Conservation (phyloP, 1,140 invertebrate species). For the Drosophila rufa region DNA sequence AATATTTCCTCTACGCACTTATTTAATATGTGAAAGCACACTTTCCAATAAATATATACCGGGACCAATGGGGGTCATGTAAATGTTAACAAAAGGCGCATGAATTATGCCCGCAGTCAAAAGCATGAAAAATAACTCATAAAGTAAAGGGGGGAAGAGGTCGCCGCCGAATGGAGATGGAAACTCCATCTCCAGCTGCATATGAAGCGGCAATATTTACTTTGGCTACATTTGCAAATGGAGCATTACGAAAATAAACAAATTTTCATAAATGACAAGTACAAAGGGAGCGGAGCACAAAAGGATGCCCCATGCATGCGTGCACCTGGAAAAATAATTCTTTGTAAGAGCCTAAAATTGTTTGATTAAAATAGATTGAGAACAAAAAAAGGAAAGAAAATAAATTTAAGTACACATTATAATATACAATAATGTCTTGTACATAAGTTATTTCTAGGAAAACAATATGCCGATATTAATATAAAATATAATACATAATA, state of each 20-base stretch:
- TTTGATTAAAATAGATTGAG: background rate
- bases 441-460: too few species aligned
- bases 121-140: conserved; percentile 58
- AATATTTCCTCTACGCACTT: conserved; percentile 5
- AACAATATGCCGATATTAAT: too few species aligned
- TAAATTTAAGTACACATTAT: too few species aligned
- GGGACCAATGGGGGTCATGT: conserved; percentile 29
- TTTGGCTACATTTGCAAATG: conserved; percentile 84
- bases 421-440: too few species aligned
- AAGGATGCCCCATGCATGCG: conserved; percentile 57
- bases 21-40: conserved; percentile 5
- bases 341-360: too few species aligned
- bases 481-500: too few species aligned
- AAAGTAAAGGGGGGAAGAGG: background rate
- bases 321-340: background rate
- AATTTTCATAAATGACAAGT: conserved; percentile 84
- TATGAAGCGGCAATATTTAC: conserved; percentile 80
- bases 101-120: conserved; percentile 71
- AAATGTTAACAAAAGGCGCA: conserved; percentile 63
- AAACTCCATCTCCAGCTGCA: conserved; percentile 44
- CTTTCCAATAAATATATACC: conserved; percentile 28
- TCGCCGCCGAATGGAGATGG: conserved; percentile 7
- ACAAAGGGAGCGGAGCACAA: conserved; percentile 68
- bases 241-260: conserved; percentile 84
- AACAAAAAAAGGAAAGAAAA: too few species aligned